These are phyloP conservation scores for Trichosurus vulpecula DNA, from an alignment of 2,797 vertebrate species.

Conservation along the genomic window DNA sequence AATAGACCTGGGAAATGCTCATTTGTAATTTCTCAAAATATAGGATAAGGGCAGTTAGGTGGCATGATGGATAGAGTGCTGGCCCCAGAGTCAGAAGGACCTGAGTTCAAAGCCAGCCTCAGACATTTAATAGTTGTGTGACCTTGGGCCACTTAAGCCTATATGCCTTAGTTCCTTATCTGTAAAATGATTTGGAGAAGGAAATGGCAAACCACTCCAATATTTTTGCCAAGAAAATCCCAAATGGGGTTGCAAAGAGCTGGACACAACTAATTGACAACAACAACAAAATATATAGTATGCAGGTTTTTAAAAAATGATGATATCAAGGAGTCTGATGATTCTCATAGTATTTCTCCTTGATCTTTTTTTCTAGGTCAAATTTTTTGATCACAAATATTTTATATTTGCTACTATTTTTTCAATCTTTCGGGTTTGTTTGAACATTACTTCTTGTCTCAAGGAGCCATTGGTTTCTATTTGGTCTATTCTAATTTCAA, in stretches of 20 bases:
- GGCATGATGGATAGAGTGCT: background rate
- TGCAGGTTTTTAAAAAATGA: background rate
- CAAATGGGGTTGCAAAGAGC: background rate
- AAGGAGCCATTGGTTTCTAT: background rate
- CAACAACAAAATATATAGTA: background rate
- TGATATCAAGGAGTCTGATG: background rate
- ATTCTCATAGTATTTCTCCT: background rate
- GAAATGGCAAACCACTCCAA: background rate
- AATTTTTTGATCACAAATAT: background rate
- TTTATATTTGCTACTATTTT: background rate
- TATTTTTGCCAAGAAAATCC: background rate
- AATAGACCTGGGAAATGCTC: background rate
- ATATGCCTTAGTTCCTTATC: background rate
- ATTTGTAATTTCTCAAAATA: background rate
- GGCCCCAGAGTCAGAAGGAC: background rate
- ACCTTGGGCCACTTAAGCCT: background rate
- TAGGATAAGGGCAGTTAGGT: background rate
- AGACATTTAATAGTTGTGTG: background rate
- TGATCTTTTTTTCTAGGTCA: background rate
- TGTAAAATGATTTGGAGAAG: background rate
- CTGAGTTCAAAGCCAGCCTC: background rate
- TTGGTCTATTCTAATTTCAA: background rate
- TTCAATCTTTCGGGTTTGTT: background rate
- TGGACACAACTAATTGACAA: background rate
- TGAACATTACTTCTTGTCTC: background rate